Evolutionary conservation across 1,140 invertebrate genomes (phyloP).

Genomic region (Drosophila lacteicornis): DNA sequence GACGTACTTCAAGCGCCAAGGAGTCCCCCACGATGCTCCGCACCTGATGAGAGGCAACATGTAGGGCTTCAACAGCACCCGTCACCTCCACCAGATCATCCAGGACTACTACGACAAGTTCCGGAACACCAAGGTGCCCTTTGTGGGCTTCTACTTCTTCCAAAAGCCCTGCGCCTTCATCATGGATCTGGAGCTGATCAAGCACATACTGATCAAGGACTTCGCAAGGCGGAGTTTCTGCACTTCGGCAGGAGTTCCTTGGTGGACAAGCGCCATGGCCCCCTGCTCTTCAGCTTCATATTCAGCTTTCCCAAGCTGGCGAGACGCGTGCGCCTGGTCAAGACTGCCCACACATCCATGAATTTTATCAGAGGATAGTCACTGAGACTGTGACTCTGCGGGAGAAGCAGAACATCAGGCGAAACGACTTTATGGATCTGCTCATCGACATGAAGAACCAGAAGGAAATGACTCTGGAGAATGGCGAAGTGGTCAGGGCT

Average conservation of each 20-base stretch:
- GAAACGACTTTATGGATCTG: constrained; percentile 87
- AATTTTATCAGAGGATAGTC: constrained; percentile 85
- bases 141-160: constrained; percentile 80
- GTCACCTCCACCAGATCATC: constrained; percentile 13
- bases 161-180: constrained; percentile 85
- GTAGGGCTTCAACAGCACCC: background rate
- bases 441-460: constrained; percentile 85
- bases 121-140: constrained; percentile 55
- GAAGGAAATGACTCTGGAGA: constrained; percentile 25
- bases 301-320: constrained; percentile 17
- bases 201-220: constrained; percentile 87
- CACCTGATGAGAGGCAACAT: constrained; percentile 70
- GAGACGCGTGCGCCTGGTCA: background rate
- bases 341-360: constrained; percentile 74
- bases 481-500: constrained; percentile 32
- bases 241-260: constrained; percentile 56
- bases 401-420: constrained; percentile 84
- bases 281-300: constrained; percentile 5
- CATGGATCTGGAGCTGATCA: constrained; percentile 87
- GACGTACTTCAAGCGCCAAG: constrained; percentile 74
- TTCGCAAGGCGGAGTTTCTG: constrained; percentile 86
- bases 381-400: constrained; percentile 85
- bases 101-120: constrained; percentile 72
- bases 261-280: constrained; percentile 25
- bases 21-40: constrained; percentile 75